Conservation (phyloP, 30 jellyfish, hydroid and myxozoan genomes). For the Catostylus mosaicus region DNA sequence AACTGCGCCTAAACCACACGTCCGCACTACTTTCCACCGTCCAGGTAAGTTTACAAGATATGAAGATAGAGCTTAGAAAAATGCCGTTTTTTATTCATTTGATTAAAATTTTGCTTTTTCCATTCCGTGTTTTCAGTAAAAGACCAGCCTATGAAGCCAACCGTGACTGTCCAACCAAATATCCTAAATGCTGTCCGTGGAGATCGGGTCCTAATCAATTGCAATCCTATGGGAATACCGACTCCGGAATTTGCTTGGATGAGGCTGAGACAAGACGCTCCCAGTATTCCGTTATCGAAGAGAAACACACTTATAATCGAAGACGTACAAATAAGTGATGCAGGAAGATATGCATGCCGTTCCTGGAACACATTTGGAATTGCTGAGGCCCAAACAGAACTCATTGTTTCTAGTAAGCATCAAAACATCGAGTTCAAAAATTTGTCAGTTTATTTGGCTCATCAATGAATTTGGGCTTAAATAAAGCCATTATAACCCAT, state of each 20-base stretch:
- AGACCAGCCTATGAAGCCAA: constrained; percentile 39
- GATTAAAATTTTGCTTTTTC: not conserved
- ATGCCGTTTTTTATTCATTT: too few species aligned
- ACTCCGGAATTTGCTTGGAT: constrained; percentile 78
- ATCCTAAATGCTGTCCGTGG: constrained; percentile 33
- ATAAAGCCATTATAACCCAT: too few species aligned
- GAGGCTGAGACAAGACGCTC: constrained; percentile 42
- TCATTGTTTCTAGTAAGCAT: constrained; percentile 52
- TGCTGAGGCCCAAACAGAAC: constrained; percentile 39
- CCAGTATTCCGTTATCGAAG: constrained; percentile 36
- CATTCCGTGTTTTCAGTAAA: constrained; percentile 23
- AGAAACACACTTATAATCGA: constrained; percentile 16
- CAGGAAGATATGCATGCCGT: constrained; percentile 61
- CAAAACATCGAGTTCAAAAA: too few species aligned
- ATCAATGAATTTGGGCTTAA: too few species aligned
- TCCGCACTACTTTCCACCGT: too few species aligned
- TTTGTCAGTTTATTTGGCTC: too few species aligned
- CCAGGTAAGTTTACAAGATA: too few species aligned
- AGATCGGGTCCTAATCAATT: constrained; percentile 15
- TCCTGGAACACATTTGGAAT: constrained; percentile 62
- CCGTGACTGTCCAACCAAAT: constrained; percentile 37
- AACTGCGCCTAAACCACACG: too few species aligned
- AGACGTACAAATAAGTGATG: constrained; percentile 47
- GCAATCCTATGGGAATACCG: constrained; percentile 73
- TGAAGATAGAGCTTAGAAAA: too few species aligned